phyloP scores from a whole-genome alignment of 2,113 vertebrate species.

The Pygoscelis adeliae region DNA sequence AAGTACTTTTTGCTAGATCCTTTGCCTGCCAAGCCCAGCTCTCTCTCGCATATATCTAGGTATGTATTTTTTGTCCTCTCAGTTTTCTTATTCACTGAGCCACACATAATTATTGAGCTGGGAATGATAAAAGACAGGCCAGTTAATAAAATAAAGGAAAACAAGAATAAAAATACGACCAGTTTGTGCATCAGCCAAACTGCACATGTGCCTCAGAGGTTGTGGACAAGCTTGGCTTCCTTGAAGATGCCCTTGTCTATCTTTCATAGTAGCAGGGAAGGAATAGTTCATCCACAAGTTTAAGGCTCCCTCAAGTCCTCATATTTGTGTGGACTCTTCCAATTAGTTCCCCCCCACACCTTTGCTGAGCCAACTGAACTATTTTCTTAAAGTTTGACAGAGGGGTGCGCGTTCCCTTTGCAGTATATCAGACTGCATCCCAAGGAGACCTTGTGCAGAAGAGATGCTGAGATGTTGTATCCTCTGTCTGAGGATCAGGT shows the following conservation, averaged over 20 bases:
- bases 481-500: not conserved
- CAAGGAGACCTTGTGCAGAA: not conserved
- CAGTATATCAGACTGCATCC: not conserved
- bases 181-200: not conserved
- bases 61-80: not conserved
- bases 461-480: not conserved
- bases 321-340: not conserved
- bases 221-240: not conserved
- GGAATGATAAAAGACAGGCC: not conserved
- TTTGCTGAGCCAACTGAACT: not conserved
- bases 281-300: not conserved
- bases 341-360: not conserved
- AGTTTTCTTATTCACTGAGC: not conserved
- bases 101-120: conserved; percentile 13
- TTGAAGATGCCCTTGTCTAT: not conserved
- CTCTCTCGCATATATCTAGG: not conserved
- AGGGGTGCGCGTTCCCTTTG: not conserved
- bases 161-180: not conserved
- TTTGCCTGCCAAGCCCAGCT: not conserved
- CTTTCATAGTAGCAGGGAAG: not conserved
- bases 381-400: not conserved
- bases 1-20: not conserved
- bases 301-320: not conserved
- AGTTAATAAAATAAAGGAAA: conserved; percentile 14
- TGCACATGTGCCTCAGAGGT: not conserved